phyloP scores from a whole-genome alignment of 2,888 invertebrate genomes.

The Rugalucina vietnamica region DNA sequence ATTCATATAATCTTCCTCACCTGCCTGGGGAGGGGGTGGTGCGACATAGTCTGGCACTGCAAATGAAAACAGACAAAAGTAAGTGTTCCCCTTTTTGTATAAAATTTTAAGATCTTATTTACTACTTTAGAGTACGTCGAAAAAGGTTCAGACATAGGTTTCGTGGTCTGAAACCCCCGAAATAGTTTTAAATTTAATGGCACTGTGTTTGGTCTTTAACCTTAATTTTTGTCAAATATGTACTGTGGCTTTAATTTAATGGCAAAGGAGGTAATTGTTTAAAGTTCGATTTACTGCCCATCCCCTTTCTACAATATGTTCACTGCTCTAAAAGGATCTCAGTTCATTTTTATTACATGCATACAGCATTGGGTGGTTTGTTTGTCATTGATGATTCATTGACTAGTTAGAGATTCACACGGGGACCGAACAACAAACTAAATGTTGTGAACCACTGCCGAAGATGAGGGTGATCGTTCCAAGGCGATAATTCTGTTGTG shows the following conservation, averaged over 20 bases:
- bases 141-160: not conserved
- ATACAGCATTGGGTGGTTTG: too few relatives aligned
- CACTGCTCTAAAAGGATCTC: too few relatives aligned
- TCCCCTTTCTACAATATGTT: too few relatives aligned
- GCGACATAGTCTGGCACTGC: not conserved
- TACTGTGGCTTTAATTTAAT: not conserved
- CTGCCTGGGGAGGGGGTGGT: not conserved
- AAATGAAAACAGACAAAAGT: not conserved
- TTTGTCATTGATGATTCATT: too few relatives aligned
- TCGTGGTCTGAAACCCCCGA: not conserved
- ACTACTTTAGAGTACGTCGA: not conserved
- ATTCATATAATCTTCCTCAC: slow-evolving; percentile 7
- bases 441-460: too few relatives aligned
- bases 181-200: not conserved
- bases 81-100: not conserved
- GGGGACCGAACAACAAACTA: too few relatives aligned
- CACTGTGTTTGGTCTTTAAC: not conserved
- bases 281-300: too few relatives aligned
- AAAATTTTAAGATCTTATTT: not conserved
- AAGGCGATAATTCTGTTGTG: too few relatives aligned
- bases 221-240: not conserved
- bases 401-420: too few relatives aligned
- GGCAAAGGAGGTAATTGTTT: too few relatives aligned
- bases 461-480: too few relatives aligned
- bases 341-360: too few relatives aligned